Evolutionary conservation across 2,113 vertebrate genomes (phyloP).

Genomic region (Dinomys branickii): DNA sequence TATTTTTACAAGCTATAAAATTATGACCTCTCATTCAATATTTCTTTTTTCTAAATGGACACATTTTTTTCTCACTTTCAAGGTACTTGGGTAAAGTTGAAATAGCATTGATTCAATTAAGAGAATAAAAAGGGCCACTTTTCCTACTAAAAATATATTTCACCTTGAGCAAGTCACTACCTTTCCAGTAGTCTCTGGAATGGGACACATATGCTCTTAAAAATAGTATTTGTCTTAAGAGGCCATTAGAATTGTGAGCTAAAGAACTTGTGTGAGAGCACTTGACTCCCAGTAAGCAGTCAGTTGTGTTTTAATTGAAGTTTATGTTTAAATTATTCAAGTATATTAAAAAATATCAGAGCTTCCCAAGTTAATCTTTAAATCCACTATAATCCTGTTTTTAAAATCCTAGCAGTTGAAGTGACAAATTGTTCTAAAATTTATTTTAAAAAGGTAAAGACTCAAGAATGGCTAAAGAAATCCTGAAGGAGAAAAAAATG

Average conservation of each 20-base stretch:
- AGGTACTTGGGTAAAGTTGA: background rate
- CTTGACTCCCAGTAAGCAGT: background rate
- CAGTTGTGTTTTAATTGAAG: background rate
- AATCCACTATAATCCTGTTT: background rate
- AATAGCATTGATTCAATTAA: background rate
- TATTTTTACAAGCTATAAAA: background rate
- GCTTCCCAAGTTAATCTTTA: background rate
- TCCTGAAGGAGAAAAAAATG: background rate
- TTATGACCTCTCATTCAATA: background rate
- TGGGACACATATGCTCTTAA: background rate
- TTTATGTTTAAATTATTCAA: constrained; percentile 32
- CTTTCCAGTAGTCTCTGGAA: background rate
- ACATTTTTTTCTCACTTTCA: background rate
- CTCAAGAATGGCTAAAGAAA: background rate
- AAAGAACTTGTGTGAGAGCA: background rate
- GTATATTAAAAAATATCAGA: background rate
- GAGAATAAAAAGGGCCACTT: background rate
- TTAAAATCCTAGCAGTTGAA: background rate
- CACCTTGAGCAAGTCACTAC: background rate
- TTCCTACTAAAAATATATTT: background rate
- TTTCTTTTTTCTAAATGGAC: background rate
- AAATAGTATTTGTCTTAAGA: background rate
- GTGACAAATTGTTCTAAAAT: constrained; percentile 6
- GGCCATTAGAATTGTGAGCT: background rate
- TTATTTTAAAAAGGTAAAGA: background rate